phyloP scores from a whole-genome alignment of 2,797 vertebrate species.

The Allobates femoralis region DNA sequence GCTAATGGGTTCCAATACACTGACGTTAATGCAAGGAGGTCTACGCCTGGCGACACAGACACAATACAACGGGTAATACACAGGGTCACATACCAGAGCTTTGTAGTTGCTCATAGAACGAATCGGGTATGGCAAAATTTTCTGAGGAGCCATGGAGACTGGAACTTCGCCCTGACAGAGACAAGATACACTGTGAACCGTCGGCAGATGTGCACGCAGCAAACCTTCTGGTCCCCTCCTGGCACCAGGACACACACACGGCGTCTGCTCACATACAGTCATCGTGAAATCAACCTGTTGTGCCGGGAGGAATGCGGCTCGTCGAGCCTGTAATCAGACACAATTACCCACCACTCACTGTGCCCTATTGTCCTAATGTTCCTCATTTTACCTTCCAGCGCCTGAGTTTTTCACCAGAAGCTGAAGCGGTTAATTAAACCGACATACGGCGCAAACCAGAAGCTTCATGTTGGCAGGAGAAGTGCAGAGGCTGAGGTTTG shows the following conservation, averaged over 20 bases:
- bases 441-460: neutral
- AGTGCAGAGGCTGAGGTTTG: no score
- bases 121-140: constrained; percentile 54
- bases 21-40: neutral
- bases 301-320: constrained; percentile 35
- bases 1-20: neutral
- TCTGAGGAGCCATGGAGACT: constrained; percentile 58
- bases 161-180: constrained; percentile 62
- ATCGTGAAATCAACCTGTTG: constrained; percentile 45
- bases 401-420: constrained; percentile 5
- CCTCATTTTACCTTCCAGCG: constrained; percentile 31
- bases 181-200: constrained; percentile 49
- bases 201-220: constrained; percentile 28
- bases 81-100: constrained; percentile 60
- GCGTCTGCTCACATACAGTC: constrained; percentile 39
- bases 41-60: constrained; percentile 36
- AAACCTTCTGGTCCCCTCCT: neutral
- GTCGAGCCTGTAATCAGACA: constrained; percentile 43
- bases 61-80: constrained; percentile 60
- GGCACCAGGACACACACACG: constrained; percentile 16
- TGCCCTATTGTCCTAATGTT: constrained; percentile 34
- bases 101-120: constrained; percentile 56
- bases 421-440: neutral
- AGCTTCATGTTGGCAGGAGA: neutral
- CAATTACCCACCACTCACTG: constrained; percentile 34